Evolutionary conservation across 2,797 vertebrate species (phyloP).

Genomic region (Furcifer pardalis): DNA sequence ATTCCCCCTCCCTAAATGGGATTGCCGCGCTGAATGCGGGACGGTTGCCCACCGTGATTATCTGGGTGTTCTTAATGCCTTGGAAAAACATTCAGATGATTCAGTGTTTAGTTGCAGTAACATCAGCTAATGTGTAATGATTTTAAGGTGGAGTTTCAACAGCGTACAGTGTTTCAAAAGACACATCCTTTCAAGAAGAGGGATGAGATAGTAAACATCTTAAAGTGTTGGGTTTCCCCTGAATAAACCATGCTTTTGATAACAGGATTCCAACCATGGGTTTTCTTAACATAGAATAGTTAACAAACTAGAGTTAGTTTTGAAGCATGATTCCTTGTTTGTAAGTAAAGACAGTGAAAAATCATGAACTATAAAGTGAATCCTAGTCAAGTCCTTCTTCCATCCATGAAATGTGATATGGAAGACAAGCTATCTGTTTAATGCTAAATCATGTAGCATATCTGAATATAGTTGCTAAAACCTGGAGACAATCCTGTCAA

Average conservation of each 20-base stretch:
- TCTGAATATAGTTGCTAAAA: too few relatives aligned
- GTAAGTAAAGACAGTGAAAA: neutral
- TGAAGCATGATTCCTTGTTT: neutral
- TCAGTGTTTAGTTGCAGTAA: conserved; percentile 28
- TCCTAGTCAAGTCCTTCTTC: neutral
- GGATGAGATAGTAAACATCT: neutral
- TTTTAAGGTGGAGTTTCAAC: conserved; percentile 19
- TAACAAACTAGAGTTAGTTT: neutral
- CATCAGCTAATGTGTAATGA: conserved; percentile 10
- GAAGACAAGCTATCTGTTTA: neutral
- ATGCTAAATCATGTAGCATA: neutral
- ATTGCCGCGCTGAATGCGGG: too few relatives aligned
- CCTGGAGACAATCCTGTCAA: too few relatives aligned
- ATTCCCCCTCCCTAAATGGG: too few relatives aligned
- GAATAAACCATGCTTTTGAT: neutral
- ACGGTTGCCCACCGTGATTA: too few relatives aligned
- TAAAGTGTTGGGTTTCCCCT: neutral
- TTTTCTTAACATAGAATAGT: neutral
- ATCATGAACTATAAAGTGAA: neutral
- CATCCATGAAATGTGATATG: neutral
- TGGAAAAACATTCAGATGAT: conserved; percentile 3
- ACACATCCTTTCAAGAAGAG: conserved; percentile 1
- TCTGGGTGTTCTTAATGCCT: conserved; percentile 11
- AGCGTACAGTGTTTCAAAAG: neutral
- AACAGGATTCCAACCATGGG: neutral